Percentiles rank a stretch among this genome's conserved stretches.
Conservation (phyloP, 2,888 invertebrate genomes). For the Perithous albicinctus region DNA sequence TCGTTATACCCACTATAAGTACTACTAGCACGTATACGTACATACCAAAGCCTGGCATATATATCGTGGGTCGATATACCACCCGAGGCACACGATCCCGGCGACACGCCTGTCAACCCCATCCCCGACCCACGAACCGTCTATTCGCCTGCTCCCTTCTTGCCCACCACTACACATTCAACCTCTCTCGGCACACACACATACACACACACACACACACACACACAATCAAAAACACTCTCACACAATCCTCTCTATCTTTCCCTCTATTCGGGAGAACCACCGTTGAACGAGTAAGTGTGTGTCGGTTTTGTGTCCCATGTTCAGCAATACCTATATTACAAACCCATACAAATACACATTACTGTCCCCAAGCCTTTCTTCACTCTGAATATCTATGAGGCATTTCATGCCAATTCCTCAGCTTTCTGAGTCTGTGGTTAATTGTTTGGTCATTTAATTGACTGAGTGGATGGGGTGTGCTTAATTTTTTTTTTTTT, state of each 20-base stretch:
- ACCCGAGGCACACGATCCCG: constrained; percentile 69
- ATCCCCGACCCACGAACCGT: constrained; percentile 46
- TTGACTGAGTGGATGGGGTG: too few relatives aligned
- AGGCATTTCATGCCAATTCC: too few relatives aligned
- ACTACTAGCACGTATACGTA: constrained; percentile 48
- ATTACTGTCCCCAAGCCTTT: background rate
- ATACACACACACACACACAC: too few relatives aligned
- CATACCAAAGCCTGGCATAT: constrained; percentile 44
- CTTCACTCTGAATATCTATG: constrained; percentile 2
- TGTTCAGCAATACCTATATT: background rate
- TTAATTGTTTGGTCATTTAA: too few relatives aligned
- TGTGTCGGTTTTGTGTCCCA: background rate
- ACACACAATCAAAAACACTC: too few relatives aligned
- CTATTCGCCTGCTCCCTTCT: constrained; percentile 45
- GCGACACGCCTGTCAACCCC: constrained; percentile 73
- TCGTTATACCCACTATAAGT: constrained; percentile 62
- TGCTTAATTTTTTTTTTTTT: too few relatives aligned
- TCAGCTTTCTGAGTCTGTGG: too few relatives aligned
- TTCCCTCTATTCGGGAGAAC: background rate
- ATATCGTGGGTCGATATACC: constrained; percentile 74
- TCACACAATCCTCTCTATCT: constrained; percentile 24
- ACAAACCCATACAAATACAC: background rate
- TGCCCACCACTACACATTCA: constrained; percentile 29
- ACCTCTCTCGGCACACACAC: too few relatives aligned
- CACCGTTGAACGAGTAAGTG: background rate